These are phyloP conservation scores for Myotis findleyi DNA, from an alignment of 2,797 vertebrate species.

Conservation along the genomic window DNA sequence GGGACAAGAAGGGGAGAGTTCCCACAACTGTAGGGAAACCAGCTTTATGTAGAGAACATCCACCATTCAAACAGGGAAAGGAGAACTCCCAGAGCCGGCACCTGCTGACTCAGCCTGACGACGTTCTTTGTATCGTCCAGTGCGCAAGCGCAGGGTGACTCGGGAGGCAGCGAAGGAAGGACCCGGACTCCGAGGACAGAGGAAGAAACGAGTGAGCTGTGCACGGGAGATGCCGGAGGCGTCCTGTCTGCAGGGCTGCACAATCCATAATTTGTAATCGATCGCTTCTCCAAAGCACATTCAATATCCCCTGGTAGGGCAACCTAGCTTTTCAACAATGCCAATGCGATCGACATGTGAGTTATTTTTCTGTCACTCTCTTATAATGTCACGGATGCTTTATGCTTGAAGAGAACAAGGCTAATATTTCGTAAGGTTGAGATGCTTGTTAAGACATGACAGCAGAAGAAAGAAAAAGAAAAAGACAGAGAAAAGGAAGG, in stretches of 20 bases:
- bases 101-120: rapidly evolving
- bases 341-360: not conserved
- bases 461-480: not conserved
- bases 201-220: rapidly evolving
- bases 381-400: not conserved
- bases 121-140: rapidly evolving
- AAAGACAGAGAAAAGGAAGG: not conserved
- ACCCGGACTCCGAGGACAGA: rapidly evolving
- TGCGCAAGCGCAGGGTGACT: not conserved
- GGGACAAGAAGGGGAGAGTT: not conserved
- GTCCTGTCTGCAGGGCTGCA: too few relatives aligned
- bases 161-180: not conserved
- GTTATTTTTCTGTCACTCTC: not conserved
- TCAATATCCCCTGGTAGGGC: not conserved
- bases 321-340: not conserved
- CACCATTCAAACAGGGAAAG: not conserved
- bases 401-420: not conserved
- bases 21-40: not conserved
- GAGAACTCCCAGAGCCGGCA: not conserved
- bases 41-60: too few relatives aligned
- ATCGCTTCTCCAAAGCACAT: not conserved
- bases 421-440: not conserved
- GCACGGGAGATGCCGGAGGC: not conserved
- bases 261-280: rapidly evolving
- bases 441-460: not conserved